Evolutionary conservation across 2,888 invertebrate genomes (phyloP), one percentile per base, ranked within the genome.

Genomic region (Plagodis pulveraria): DNA sequence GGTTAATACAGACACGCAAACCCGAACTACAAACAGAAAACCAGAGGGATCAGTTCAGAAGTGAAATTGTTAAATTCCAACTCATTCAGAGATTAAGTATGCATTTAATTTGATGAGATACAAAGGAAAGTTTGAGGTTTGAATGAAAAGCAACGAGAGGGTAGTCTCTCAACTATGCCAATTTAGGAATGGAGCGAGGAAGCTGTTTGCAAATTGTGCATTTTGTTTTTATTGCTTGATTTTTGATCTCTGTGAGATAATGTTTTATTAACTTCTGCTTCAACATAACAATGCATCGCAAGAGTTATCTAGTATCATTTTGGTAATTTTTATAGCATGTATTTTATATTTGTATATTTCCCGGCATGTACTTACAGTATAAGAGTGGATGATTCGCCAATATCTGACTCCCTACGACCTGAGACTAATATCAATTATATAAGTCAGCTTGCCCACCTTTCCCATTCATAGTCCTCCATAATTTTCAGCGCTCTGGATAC

Each of bases 41-140:
- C 58, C 48, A 51, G 10, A 44, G 49, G 53, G 50, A 49, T 42
- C 40, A 8, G 53, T 34, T 52, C 10, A 40, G 45, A 46, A 56
- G 56, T 53, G 41, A 56, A 56, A 50, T 56, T 51, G 51, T 56
- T 36, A 50, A 53, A 61, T 61, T 53, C 56, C 51, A 47, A 38
- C 56, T 61, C 43, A 36, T 44, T 51, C 66, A 63, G 68, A 71
- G 69, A 55, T 58, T 61, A 66, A 63, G 63, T 55, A 66, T 70
- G 69, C 71, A 72, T 64, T 63, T 73, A 61, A 66, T 66, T 62
- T 71, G 65, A 62, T 54, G 49, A 59, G 58, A 56, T 60, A 64
- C 65, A 70, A 66, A 73, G 68, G 62, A 66, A 69, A 73, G 62
- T 66, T 62, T 66, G 71, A 56, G 69, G 65, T 66, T 67, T 53